Evolutionary conservation across 2,113 vertebrate genomes (phyloP), one percentile per base, ranked within the genome.

Genomic region (Narcine bancroftii): DNA sequence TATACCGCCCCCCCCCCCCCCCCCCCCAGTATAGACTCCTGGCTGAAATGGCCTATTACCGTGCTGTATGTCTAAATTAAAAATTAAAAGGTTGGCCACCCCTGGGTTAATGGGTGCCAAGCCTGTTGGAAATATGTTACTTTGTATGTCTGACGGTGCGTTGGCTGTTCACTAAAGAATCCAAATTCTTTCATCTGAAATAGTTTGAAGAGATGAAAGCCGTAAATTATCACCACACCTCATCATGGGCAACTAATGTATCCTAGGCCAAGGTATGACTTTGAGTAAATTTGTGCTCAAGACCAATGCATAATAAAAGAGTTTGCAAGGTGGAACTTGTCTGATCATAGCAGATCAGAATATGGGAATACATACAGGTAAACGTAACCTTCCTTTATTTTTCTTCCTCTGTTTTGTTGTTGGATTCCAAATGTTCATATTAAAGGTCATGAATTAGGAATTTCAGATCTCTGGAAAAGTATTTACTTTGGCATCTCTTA

Each of bases 361-460:
- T 87, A 39, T 2, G 17, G 56, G 36, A 6, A 7, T 36, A 60
- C 21, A 60, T 36, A 60, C 53, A 24, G n/a, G 36, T 85, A 11
- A 56, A 33, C 19, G 33, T 60, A 33, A 36, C 53, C 47, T 45
- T 47, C 76, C n/a, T n/a, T 87, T 50, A 17, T 0, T 56, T 83
- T 53, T 56, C 33, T 60, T 63, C 15, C 53, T 36, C n/a, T 3
- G 75, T 5, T 77, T 29, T 33, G 21, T 2, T 17, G 33, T 60
- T 50, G 47, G 77, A 33, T 26, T 83, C 50, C 29, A 17, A 56
- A 50, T 56, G 29, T 36, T 60, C 50, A 42, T 87, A 87, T 87
- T 87, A 60, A 87, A 87, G 56, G 19, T 15, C 4, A 36, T 60
- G n/a, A 85, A 60, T 85, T 85, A n/a, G 81, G 81, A 87, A 87